Conservation (phyloP, 1,140 invertebrate genomes). For the Zaprionus ghesquierei region DNA sequence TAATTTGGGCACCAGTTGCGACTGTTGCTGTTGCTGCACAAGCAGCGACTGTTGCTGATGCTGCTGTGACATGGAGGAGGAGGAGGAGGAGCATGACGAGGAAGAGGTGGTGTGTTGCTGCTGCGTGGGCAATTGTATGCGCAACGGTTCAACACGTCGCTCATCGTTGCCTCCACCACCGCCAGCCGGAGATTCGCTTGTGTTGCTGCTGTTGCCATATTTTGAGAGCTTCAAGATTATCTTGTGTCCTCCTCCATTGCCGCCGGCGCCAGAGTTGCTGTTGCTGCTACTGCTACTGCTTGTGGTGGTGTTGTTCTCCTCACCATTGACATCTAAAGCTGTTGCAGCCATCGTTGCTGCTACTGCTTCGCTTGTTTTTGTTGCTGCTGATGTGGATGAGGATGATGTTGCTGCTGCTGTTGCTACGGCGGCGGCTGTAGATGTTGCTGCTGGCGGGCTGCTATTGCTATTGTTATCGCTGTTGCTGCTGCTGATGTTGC, state of each 20-base stretch:
- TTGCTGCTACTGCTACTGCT: too few species aligned
- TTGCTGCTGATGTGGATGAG: conserved; percentile 52
- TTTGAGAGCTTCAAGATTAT: conserved; percentile 76
- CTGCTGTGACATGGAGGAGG: conserved; percentile 2
- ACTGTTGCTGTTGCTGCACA: neutral
- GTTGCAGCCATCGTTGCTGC: conserved; percentile 59
- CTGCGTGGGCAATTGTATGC: conserved; percentile 54
- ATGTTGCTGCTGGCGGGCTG: conserved; percentile 30
- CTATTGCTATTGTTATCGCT: conserved; percentile 13
- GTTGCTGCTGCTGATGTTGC: conserved; percentile 21
- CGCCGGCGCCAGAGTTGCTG: conserved; percentile 1
- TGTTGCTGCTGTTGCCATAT: conserved; percentile 33
- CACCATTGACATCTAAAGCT: conserved; percentile 58
- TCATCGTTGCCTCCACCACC: conserved; percentile 43
- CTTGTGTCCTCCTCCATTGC: conserved; percentile 49
- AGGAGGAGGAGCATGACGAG: conserved; percentile 1
- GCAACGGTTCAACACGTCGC: conserved; percentile 66
- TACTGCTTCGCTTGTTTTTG: conserved; percentile 7
- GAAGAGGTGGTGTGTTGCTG: conserved; percentile 1
- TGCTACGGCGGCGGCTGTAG: conserved; percentile 28
- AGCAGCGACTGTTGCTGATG: neutral
- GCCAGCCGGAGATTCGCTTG: conserved; percentile 57
- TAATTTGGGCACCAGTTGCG: conserved; percentile 33
- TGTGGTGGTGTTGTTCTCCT: conserved; percentile 45
- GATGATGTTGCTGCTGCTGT: conserved; percentile 1